Conservation (phyloP, 2,113 vertebrate genomes). For the Ondatra zibethicus region DNA sequence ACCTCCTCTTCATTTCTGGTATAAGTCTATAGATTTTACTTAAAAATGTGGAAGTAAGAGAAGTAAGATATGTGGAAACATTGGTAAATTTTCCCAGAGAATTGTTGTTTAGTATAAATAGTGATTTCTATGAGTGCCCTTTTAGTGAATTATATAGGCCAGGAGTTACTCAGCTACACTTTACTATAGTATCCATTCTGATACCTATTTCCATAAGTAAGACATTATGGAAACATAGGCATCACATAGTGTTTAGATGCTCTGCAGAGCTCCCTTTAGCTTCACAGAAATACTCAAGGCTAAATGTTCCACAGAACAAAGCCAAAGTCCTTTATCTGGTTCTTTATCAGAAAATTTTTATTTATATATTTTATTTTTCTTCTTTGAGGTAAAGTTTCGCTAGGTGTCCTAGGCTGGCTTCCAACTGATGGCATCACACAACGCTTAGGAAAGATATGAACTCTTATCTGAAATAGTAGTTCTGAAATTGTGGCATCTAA, state of each 20-base stretch:
- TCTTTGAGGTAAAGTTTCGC: not conserved
- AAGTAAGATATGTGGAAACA: not conserved
- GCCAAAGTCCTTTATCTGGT: not conserved
- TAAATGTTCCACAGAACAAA: not conserved
- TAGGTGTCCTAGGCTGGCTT: not conserved
- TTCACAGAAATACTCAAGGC: not conserved
- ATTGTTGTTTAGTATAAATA: constrained; percentile 1
- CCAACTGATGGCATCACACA: not conserved
- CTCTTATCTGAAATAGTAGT: not conserved
- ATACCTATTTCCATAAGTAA: constrained; percentile 8
- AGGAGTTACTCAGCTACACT: not conserved
- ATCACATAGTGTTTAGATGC: not conserved
- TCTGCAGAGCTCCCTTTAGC: not conserved
- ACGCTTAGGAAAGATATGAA: not conserved
- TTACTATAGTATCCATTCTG: not conserved
- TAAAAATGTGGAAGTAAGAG: not conserved
- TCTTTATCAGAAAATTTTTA: not conserved
- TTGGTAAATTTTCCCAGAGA: not conserved
- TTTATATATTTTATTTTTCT: not conserved
- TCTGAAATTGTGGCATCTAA: not conserved
- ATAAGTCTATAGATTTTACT: constrained; percentile 18
- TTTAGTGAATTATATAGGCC: not conserved
- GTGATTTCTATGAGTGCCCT: not conserved
- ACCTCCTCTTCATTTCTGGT: not conserved
- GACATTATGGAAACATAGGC: constrained; percentile 26